These are phyloP conservation scores for Pteronotus mesoamericanus DNA, from an alignment of 2,797 vertebrate species.

Conservation along the genomic window DNA sequence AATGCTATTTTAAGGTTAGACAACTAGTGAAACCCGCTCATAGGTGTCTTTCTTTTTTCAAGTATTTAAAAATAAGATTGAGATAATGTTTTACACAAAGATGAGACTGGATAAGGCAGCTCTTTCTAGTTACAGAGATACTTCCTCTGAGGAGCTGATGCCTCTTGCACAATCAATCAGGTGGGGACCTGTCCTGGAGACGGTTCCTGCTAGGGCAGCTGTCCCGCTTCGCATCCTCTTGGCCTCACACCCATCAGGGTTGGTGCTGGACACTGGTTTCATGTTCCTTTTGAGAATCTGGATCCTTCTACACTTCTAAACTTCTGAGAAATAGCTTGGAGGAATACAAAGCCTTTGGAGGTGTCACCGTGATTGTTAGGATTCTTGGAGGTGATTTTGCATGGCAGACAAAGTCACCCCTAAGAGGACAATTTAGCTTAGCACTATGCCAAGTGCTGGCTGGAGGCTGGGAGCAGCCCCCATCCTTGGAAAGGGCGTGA, in stretches of 20 bases:
- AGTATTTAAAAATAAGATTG: neutral
- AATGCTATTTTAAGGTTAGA: constrained; percentile 49
- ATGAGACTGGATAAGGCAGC: neutral
- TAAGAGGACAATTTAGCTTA: neutral
- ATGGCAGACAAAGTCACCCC: neutral
- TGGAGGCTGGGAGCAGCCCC: neutral
- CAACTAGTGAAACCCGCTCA: neutral
- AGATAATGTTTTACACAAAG: neutral
- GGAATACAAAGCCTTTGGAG: neutral
- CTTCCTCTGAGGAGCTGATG: neutral
- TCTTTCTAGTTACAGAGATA: neutral
- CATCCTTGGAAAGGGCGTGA: neutral
- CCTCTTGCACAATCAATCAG: neutral
- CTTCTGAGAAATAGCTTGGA: neutral
- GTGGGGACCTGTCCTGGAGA: neutral
- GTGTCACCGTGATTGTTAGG: neutral
- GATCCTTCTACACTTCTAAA: too few species aligned
- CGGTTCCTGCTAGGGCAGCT: neutral
- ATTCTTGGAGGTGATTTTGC: neutral
- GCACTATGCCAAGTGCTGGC: neutral
- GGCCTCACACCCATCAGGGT: neutral
- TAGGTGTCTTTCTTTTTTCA: too few species aligned
- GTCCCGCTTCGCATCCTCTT: too few species aligned
- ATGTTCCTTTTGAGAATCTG: neutral
- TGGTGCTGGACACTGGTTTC: neutral